Percentiles rank a stretch among this genome's conserved stretches.
Evolutionary conservation across 2,797 vertebrate genomes (phyloP).

Genomic region (Ceryle rudis): DNA sequence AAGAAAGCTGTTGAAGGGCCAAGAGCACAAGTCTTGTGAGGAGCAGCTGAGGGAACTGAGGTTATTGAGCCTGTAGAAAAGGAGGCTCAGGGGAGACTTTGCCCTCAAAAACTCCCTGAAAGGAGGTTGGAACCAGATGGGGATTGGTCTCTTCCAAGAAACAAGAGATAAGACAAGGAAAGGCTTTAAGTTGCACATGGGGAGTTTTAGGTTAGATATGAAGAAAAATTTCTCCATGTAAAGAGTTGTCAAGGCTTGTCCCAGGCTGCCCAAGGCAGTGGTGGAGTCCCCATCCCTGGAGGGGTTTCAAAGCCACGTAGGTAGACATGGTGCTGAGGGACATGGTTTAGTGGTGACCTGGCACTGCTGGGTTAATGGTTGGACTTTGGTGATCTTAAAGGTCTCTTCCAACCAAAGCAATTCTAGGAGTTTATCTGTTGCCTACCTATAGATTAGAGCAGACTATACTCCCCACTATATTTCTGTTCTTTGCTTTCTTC

Average conservation of each 20-base stretch:
- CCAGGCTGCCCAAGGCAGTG: too few relatives aligned
- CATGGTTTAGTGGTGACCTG: neutral
- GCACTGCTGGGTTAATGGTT: neutral
- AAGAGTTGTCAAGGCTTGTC: too few relatives aligned
- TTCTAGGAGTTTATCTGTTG: neutral
- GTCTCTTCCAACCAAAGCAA: neutral
- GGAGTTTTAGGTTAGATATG: neutral
- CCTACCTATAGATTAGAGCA: rapidly evolving
- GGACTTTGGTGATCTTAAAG: neutral
- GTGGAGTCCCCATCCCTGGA: neutral
- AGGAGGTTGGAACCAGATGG: too few relatives aligned
- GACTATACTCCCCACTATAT: rapidly evolving
- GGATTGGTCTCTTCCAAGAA: too few relatives aligned
- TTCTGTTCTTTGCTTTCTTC: neutral
- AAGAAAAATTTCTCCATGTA: too few relatives aligned
- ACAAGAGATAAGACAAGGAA: too few relatives aligned
- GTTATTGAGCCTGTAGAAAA: too few relatives aligned
- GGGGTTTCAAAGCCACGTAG: neutral
- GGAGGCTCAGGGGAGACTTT: too few relatives aligned
- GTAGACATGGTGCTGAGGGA: neutral
- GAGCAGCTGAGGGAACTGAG: too few relatives aligned
- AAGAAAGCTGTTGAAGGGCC: too few relatives aligned
- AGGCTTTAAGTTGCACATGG: neutral
- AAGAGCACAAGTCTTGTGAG: too few relatives aligned
- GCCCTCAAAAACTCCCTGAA: too few relatives aligned